Percentiles rank a stretch among this genome's conserved stretches.
These are phyloP conservation scores for Athalia cordata DNA, from an alignment of 2,888 invertebrate genomes.

Conservation along the genomic window DNA sequence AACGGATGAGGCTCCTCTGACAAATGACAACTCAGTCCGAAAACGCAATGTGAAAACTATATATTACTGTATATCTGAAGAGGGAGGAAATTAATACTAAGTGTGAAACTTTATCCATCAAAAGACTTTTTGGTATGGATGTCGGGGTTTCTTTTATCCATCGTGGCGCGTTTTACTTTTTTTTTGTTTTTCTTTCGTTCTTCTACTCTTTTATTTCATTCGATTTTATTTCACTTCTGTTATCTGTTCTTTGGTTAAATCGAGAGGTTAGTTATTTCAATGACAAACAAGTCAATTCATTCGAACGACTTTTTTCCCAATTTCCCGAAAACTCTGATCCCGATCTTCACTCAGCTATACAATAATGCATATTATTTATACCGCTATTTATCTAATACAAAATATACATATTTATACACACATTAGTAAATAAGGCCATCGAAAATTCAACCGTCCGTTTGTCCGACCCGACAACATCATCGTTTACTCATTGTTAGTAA, in stretches of 20 bases:
- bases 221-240: neutral
- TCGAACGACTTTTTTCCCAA: constrained; percentile 33
- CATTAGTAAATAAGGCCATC: too few relatives aligned
- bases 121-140: constrained; percentile 22
- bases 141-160: constrained; percentile 21
- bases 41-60: neutral
- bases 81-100: constrained; percentile 36
- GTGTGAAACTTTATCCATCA: constrained; percentile 37
- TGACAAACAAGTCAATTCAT: constrained; percentile 42
- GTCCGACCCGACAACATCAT: too few relatives aligned
- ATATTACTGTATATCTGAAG: neutral
- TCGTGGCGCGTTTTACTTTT: neutral
- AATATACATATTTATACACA: neutral
- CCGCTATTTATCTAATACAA: neutral
- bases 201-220: constrained; percentile 29
- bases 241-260: neutral
- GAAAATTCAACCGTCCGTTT: too few relatives aligned
- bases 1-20: neutral
- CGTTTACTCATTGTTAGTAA: neutral
- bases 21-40: constrained; percentile 17
- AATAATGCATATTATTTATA: neutral
- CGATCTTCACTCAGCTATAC: neutral
- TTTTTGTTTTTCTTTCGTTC: neutral
- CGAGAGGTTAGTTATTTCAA: constrained; percentile 36
- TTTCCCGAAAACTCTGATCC: constrained; percentile 11